A percentile compares a stretch with the other conserved stretches of the same genome.
These are phyloP conservation scores for Tigriopus japonicus DNA, from an alignment of 1,140 invertebrate species.

Conservation along the genomic window DNA sequence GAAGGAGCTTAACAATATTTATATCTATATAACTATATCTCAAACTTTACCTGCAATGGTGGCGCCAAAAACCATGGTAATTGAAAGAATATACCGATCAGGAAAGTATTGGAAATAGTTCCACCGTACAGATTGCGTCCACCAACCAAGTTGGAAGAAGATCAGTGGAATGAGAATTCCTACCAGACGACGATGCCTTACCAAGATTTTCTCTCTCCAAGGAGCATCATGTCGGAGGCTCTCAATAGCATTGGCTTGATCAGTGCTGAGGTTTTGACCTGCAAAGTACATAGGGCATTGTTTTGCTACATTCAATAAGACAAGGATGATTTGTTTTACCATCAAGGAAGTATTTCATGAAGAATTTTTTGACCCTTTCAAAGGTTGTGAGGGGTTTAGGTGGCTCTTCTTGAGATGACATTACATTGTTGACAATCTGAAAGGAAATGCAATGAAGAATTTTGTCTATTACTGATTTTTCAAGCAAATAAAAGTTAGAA, in stretches of 20 bases:
- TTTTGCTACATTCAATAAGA: not conserved
- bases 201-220: not conserved
- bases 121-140: not conserved
- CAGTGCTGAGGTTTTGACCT: conserved; percentile 6
- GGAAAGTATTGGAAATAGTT: conserved; percentile 10
- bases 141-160: conserved; percentile 6
- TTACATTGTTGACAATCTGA: too few species aligned
- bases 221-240: not conserved
- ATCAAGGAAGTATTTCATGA: conserved; percentile 8
- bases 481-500: too few species aligned
- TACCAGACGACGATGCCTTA: conserved; percentile 5
- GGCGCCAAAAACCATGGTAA: conserved; percentile 14
- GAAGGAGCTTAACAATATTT: too few species aligned
- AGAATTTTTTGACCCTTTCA: conserved; percentile 1
- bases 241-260: not conserved
- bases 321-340: not conserved
- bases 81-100: conserved; percentile 5
- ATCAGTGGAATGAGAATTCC: conserved; percentile 4
- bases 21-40: too few species aligned
- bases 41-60: conserved; percentile 10
- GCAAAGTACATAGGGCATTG: not conserved
- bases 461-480: too few species aligned
- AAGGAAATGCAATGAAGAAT: too few species aligned
- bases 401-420: too few species aligned
- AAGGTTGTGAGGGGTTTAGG: not conserved